Evolutionary conservation across 2,797 vertebrate genomes (phyloP).

Genomic region (Lepilemur septentrionalis): DNA sequence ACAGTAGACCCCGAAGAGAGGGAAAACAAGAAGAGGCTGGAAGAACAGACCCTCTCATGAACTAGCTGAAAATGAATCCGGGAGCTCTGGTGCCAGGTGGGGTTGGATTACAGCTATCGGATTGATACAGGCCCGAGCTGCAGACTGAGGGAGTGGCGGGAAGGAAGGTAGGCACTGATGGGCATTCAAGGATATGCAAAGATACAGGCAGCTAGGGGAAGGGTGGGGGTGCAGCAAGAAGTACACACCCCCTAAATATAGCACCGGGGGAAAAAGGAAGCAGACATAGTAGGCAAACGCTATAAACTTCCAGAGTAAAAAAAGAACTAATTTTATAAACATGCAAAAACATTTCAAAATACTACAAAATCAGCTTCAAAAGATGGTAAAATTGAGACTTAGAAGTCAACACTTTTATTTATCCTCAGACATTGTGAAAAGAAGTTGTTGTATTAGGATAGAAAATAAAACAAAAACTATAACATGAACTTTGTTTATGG

Average conservation of each 20-base stretch:
- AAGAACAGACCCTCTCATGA: background rate
- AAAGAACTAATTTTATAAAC: background rate
- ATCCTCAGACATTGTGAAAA: background rate
- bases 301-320: background rate
- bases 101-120: background rate
- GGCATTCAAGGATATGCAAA: background rate
- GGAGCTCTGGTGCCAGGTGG: background rate
- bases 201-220: background rate
- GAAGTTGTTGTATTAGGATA: background rate
- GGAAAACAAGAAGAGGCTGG: background rate
- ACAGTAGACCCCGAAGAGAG: background rate
- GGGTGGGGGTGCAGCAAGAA: background rate
- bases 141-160: background rate
- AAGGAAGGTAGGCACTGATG: fast-evolving
- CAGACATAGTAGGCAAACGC: background rate
- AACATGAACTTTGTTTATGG: background rate
- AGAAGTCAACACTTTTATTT: background rate
- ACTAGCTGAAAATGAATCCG: background rate
- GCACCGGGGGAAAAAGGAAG: no score
- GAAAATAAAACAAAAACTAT: background rate
- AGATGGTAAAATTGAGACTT: background rate
- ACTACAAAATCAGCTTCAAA: background rate
- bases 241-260: fast-evolving
- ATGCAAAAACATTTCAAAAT: background rate
- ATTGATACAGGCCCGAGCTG: background rate